Percentiles rank a stretch among this genome's conserved stretches.
phyloP scores from a whole-genome alignment of 2,113 vertebrate genomes.

The Cynopterus brachyotis region DNA sequence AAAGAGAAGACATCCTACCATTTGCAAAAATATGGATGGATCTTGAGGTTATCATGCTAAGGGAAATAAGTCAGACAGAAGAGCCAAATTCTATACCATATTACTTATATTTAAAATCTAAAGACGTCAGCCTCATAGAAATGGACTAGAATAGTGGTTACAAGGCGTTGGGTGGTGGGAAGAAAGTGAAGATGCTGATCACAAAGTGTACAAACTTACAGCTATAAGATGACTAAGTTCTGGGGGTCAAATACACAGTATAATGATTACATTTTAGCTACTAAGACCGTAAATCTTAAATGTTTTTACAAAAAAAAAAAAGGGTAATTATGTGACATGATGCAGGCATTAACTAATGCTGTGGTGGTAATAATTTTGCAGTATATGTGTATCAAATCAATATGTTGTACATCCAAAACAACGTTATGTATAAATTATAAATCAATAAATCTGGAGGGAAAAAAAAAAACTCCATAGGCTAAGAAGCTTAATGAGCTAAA shows the following conservation, averaged over 20 bases:
- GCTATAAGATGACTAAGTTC: neutral
- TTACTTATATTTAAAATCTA: neutral
- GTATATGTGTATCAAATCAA: neutral
- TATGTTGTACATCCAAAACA: neutral
- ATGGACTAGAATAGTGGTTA: neutral
- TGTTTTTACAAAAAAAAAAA: neutral
- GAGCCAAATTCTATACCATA: neutral
- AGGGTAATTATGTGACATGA: neutral
- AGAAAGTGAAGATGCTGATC: neutral
- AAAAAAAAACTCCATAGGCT: neutral
- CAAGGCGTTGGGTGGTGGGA: accelerated
- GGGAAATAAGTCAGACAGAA: neutral
- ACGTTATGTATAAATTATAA: neutral
- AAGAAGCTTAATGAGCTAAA: neutral
- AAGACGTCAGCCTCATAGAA: neutral
- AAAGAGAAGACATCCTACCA: neutral
- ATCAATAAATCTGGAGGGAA: neutral
- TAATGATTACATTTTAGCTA: neutral
- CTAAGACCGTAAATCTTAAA: neutral
- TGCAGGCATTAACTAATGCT: neutral
- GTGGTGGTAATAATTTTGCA: neutral
- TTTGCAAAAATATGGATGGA: neutral
- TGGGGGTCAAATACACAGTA: neutral
- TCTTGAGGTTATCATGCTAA: neutral
- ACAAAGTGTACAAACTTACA: neutral